Evolutionary conservation across 2,113 vertebrate species (phyloP).

Genomic region (Sceloporus undulatus): DNA sequence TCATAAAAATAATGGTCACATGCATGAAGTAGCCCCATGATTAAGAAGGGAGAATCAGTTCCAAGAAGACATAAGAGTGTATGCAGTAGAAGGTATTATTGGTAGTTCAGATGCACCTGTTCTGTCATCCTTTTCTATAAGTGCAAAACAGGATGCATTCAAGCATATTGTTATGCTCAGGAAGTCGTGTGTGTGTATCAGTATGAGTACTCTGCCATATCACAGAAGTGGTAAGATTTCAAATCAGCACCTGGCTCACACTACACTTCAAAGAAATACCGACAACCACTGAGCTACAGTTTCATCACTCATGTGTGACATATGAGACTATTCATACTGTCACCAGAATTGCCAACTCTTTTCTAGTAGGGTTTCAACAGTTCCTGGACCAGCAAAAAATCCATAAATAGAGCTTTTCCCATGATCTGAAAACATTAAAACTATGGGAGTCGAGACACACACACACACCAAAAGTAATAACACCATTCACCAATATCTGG

Average conservation of each 20-base stretch:
- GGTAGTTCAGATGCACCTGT: neutral
- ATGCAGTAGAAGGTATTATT: neutral
- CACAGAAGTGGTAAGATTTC: slow-evolving; percentile 8
- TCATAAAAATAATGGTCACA: neutral
- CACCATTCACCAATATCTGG: neutral
- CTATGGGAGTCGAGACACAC: neutral
- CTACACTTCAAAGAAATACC: slow-evolving; percentile 14
- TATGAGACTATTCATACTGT: neutral
- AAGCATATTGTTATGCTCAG: neutral
- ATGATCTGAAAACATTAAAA: neutral
- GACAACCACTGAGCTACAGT: neutral
- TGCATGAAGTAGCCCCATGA: neutral
- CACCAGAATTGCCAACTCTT: neutral
- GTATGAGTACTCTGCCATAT: neutral
- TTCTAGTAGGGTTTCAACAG: neutral
- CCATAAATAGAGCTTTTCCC: neutral
- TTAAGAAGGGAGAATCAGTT: neutral
- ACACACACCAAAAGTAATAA: neutral
- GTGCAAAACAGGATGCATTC: neutral
- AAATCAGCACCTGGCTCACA: neutral
- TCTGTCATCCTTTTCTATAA: neutral
- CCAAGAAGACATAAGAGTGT: neutral
- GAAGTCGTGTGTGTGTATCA: neutral
- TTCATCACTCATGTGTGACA: slow-evolving; percentile 10
- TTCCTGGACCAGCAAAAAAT: neutral